These are phyloP conservation scores for Oncorhynchus masou DNA, from an alignment of 2,113 vertebrate species.

Conservation along the genomic window DNA sequence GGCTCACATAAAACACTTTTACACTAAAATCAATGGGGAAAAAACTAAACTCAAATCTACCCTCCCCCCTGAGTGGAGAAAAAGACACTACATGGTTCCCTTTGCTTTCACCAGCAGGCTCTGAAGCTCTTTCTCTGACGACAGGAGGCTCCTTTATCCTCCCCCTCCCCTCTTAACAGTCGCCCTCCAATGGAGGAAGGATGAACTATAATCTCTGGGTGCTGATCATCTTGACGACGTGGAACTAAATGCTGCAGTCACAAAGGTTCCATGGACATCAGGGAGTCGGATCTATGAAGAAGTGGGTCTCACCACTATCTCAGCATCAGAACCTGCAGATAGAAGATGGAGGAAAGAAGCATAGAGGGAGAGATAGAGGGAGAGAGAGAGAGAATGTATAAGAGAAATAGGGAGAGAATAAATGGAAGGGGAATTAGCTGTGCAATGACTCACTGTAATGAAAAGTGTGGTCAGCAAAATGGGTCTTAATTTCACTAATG, in stretches of 20 bases:
- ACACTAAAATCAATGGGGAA: slow-evolving; percentile 26
- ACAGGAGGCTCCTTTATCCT: neutral
- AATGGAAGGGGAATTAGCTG: slow-evolving; percentile 15
- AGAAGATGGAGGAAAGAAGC: neutral
- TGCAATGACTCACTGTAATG: slow-evolving; percentile 2
- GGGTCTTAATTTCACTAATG: neutral
- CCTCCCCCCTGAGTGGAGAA: slow-evolving; percentile 55
- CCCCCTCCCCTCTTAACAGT: slow-evolving; percentile 37
- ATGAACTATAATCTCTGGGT: slow-evolving; percentile 27
- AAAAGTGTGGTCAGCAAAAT: slow-evolving; percentile 3
- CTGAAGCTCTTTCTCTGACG: slow-evolving; percentile 26
- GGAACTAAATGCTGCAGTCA: slow-evolving; percentile 25
- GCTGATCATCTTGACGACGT: slow-evolving; percentile 52
- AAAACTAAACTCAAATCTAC: slow-evolving; percentile 33
- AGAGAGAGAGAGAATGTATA: neutral
- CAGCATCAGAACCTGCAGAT: slow-evolving; percentile 51
- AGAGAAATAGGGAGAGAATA: neutral
- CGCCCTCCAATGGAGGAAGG: slow-evolving; percentile 32
- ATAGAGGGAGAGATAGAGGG: slow-evolving; percentile 19
- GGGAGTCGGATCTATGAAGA: slow-evolving; percentile 22
- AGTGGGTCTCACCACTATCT: slow-evolving; percentile 4
- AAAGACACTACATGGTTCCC: slow-evolving; percentile 57
- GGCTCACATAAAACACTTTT: slow-evolving; percentile 23
- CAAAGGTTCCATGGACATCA: slow-evolving; percentile 19
- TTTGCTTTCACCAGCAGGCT: slow-evolving; percentile 29